Evolutionary conservation across 2,113 vertebrate species (phyloP), one percentile per base, ranked within the genome.

Genomic region (Sprattus sprattus): DNA sequence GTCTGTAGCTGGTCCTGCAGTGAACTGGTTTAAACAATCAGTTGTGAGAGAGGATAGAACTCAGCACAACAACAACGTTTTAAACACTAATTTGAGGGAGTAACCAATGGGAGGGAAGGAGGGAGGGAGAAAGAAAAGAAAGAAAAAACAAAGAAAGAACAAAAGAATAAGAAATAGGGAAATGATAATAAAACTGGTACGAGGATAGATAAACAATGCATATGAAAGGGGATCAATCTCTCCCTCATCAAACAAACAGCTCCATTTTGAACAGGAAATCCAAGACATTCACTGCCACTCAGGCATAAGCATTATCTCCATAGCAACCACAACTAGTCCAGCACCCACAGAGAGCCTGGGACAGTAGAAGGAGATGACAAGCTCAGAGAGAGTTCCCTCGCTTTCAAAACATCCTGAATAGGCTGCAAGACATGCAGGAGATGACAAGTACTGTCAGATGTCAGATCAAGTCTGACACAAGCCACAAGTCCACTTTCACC

Each of bases 321-420:
- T 81, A 84, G 87, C 78, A 88, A 86, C 84, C 82, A 81, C 60
- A 45, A 45, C 18, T 22, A 39, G 71, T 6, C 75, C 10, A 1
- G 11, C 16, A n/a, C 71, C 16, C 86, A 78, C 81, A 0, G 45
- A 45, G 18, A 64, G 81, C n/a, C 25, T 13, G 64, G 10, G 9
- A 11, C 52, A 64, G 80, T 22, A 22, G 39, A 39, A 39, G 28
- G 32, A 6, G 83, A 16, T 18, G 52, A 82, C 44, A 57, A 20
- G 15, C 75, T 49, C 45, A 44, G 81, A 15, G 64, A 9, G 18
- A 20, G 32, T 10, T 13, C 32, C 64, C 64, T 71, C 28, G 47
- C 71, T 32, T 71, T 71, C 10, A 32, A 32, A 32, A 71, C 39
- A 8, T 32, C 64, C 64, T 71, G 64, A 71, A 9, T 71, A 8